Evolutionary conservation across 2,888 invertebrate species (phyloP), one percentile per base, ranked within the genome.

Genomic region (Uloborus plumipes): DNA sequence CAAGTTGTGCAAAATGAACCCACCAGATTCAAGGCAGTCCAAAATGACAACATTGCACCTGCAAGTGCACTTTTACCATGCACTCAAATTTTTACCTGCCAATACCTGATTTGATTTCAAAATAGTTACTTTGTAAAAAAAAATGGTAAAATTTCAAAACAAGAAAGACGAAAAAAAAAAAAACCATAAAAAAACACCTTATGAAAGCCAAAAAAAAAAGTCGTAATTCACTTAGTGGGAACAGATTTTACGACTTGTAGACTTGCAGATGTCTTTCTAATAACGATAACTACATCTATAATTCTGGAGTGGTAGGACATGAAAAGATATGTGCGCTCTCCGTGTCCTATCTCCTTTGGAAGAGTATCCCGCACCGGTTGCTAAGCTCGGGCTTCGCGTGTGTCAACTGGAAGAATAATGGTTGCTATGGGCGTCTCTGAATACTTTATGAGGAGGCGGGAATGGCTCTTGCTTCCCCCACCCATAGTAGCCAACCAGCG

Each of bases 401-500:
- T 80, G 73, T 73, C 79, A 73, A 65, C 66, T 47, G 47, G 53
- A 82, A 76, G 76, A 82, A 31, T 76, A 66, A 76, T 66, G 81
- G 70, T 76, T 71, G 71, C 76, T 71, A 76, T 51, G 81, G 81
- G 81, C 81, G 81, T 82, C 81, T 71, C 81, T 82, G 81, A 82
- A 82, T 82, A 82, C 75, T 82, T 82, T 76, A 82, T 82, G 81
- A 82, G 81, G 66, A 76, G 81, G 80, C 81, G 76, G 81, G 81
- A 59, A 70, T 62, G 69, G 51, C 39, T 31, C 15, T 14, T 31
- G 59, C 64, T 55, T 62, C 51, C 62, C 67, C 73, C 65, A 59
- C 59, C 81, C 18, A 51, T 66, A 82, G 81, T 82, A 82, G 75
- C 81, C 81, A 82, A 82, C 81, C 81, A 82, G 71, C 64, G 74